Evolutionary conservation across 2,113 vertebrate species (phyloP), one percentile per base, ranked within the genome.

Genomic region (Phasianus colchicus): DNA sequence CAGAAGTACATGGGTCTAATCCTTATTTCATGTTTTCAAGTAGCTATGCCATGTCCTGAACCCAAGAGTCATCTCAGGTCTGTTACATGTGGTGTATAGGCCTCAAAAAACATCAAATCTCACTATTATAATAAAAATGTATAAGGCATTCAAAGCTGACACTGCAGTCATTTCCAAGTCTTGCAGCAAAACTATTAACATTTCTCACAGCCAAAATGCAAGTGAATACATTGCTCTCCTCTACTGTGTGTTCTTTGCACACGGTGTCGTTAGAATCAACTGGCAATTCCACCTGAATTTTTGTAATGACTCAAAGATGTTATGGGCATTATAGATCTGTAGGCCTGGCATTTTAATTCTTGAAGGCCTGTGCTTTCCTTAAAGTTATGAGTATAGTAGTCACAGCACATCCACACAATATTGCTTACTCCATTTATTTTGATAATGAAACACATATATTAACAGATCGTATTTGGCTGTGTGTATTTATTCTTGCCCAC

Each of bases 341-440:
- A 40, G 66, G 52, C 36, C 58, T 86, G 88, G 48, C 3, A 2
- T 86, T 92, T 90, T 86, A 93, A 88, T 90, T 94, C 73, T 70
- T 40, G 30, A 70, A 32, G 48, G 27, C 16, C 76, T 42, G 9
- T 75, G 57, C 11, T 88, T 89, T 95, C 50, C 81, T 61, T 72
- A 34, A 93, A 52, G 76, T 65, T 91, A 75, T 34, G 61, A 65
- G 36, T 29, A 30, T 43, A 81, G 40, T 74, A 72, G 76, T 60
- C 76, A 76, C 52, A 88, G 63, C 54, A 54, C 21, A 55, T 83
- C 77, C 91, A 66, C 40, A 58, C 84, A 66, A 86, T 32, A 22
- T 63, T 69, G 43, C 65, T 78, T 79, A 79, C 63, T 76, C 58
- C 27, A 42, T 88, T 90, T 75, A 69, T 95, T 95, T 91, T 90